Evolutionary conservation across 2,888 invertebrate species (phyloP), one percentile per base, ranked within the genome.

Genomic region (Copidosoma aretas): DNA sequence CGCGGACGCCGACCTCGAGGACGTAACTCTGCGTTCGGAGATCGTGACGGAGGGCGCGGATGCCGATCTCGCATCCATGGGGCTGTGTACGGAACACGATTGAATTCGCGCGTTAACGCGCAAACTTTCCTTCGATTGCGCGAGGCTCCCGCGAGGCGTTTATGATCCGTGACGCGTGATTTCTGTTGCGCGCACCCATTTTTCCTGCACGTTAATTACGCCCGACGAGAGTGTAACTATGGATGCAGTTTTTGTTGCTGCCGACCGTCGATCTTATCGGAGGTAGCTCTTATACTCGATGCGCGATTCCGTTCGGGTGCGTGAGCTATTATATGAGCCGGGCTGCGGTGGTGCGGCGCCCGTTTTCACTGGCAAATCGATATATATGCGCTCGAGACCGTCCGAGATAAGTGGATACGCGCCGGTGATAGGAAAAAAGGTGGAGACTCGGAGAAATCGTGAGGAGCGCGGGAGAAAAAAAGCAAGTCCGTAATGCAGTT

Each of bases 321-420:
- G 21, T 41, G 41, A 39, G 41, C 39, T 14, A n/a, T n/a, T n/a
- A n/a, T n/a, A n/a, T n/a, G n/a, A n/a, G n/a, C n/a, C n/a, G n/a
- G n/a, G n/a, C n/a, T n/a, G n/a, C n/a, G n/a, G n/a, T n/a, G n/a
- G n/a, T n/a, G 32, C 8, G 32, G 32, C 3, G 8, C 25, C 60
- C 17, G 41, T 65, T 69, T 69, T 64, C 64, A 65, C 69, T 58
- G 22, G 64, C 39, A 56, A 60, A 60, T 43, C 10, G 52, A 25
- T 17, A n/a, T 21, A 25, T 17, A n/a, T 21, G 57, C 43, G 43
- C 43, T 17, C 43, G 43, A 46, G 14, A 46, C 17, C 43, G 43
- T 46, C 3, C 17, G 43, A 12, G 15, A 46, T n/a, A n/a, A 12
- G 12, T 46, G 8, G 32, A 32, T 32, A 32, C 8, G 32, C 32